Base-by-base conservation (phyloP, 2,888 invertebrate genomes). In the Sicus ferrugineus region DNA sequence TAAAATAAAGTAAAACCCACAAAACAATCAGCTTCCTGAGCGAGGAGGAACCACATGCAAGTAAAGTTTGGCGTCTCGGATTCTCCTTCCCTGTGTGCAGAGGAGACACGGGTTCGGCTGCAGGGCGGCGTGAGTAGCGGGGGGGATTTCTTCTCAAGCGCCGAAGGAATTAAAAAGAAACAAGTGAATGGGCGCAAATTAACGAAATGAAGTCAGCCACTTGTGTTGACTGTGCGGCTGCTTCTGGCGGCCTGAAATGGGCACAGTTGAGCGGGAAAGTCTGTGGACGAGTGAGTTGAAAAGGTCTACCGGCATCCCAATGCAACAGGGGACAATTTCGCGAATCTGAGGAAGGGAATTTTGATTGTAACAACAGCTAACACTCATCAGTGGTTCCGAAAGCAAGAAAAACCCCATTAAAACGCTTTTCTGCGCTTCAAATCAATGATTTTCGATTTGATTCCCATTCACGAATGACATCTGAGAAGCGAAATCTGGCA, bases 11-110 rank as follows among this genome's bases (percentile, higher is more conserved):
- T 46, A 2, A 62, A 31, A 50, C 9, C 50, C 7, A 21, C 50
- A 21, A 62, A 62, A 62, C 30, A 28, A 28, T 42, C 26, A 58
- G 58, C 58, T 59, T 31, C 30, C 30, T 56, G 56, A n/a, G n/a
- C n/a, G n/a, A n/a, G 30, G n/a, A 54, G 4, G 28, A 4, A 28
- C 5, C 42, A 9, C 34, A 42, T n/a, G 42, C 42, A 42, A 14
- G n/a, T n/a, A n/a, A n/a, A n/a, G n/a, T n/a, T n/a, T n/a, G n/a
- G n/a, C 38, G 38, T 34, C 38, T 34, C 11, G 50, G 23, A 50
- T 9, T 50, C 21, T 21, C 19, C n/a, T 50, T 50, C 50, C 23
- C 50, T 42, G 16, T n/a, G n/a, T 16, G 4, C 42, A 16, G 42
- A n/a, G n/a, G n/a, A n/a, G 42, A 9, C 7, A 4, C n/a, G 42